Percentiles rank a stretch among this genome's conserved stretches.
Evolutionary conservation across 2,888 invertebrate species (phyloP).

Genomic region (Deroplatys truncata): DNA sequence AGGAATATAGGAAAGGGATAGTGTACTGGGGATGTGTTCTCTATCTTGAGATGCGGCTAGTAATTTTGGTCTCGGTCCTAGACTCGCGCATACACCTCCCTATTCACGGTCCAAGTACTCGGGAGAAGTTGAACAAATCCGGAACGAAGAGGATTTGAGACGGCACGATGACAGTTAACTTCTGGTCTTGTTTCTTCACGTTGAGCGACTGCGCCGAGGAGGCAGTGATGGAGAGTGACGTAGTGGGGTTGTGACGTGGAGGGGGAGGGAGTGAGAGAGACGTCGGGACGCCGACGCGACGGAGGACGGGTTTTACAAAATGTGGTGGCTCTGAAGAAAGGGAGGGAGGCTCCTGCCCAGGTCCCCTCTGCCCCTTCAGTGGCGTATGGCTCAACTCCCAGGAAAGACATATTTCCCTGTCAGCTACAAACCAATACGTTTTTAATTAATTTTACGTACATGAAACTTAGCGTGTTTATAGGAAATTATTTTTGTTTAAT

Average conservation of each 20-base stretch:
- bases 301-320: not conserved
- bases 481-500: no score
- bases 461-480: no score
- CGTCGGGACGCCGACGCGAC: not conserved
- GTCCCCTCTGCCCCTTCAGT: not conserved
- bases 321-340: no score
- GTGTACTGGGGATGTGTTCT: no score
- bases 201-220: not conserved
- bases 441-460: not conserved
- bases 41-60: no score
- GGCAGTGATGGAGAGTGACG: conserved; percentile 13
- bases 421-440: not conserved
- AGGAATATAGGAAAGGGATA: no score
- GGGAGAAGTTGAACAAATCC: not conserved
- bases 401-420: not conserved
- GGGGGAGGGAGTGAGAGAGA: not conserved
- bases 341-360: not conserved
- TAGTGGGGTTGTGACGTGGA: conserved; percentile 4
- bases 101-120: no score
- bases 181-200: not conserved
- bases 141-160: not conserved
- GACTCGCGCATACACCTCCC: no score
- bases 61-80: no score
- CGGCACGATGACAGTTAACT: not conserved
- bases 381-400: not conserved